A percentile compares a stretch with the other conserved stretches of the same genome.
phyloP scores from a whole-genome alignment of 2,888 invertebrate genomes.

The Phanerotoma sp. region DNA sequence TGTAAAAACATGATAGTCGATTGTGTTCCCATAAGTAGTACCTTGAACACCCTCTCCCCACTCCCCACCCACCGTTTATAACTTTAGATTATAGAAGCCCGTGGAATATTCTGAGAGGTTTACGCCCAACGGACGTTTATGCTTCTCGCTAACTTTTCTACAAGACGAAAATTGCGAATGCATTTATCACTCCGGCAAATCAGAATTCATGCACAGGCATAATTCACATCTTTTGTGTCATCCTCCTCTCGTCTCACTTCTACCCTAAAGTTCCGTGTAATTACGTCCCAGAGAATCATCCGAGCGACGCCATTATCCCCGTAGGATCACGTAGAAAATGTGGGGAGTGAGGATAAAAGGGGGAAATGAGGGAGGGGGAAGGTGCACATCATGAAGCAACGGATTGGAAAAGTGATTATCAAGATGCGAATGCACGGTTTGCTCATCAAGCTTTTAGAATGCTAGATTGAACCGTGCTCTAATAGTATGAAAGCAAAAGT shows the following conservation, averaged over 20 bases:
- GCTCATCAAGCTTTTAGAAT: conserved; percentile 16
- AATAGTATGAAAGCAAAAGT: not conserved
- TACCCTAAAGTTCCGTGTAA: conserved; percentile 25
- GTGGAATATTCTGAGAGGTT: conserved; percentile 25
- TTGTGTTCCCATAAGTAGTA: too few species aligned
- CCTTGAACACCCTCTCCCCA: too few species aligned
- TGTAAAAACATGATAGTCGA: conserved; percentile 13
- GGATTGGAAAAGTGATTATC: conserved; percentile 17
- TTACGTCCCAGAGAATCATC: conserved; percentile 32
- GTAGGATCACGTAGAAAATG: conserved; percentile 10
- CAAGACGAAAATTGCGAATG: conserved; percentile 35
- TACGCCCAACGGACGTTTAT: conserved; percentile 22
- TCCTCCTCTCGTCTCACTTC: conserved; percentile 24
- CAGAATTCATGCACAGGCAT: conserved; percentile 25
- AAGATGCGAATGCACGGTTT: conserved; percentile 12
- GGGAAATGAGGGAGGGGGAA: too few species aligned
- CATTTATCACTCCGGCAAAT: conserved; percentile 32
- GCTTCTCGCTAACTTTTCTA: conserved; percentile 26
- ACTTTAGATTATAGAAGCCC: conserved; percentile 27
- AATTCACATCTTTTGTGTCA: conserved; percentile 17
- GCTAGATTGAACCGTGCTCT: not conserved
- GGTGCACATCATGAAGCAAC: not conserved
- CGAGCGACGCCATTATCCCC: conserved; percentile 27
- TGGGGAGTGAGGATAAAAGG: not conserved
- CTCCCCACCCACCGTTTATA: too few species aligned